Conservation (phyloP, 2,797 vertebrate genomes). For the Simalia tracyae region DNA sequence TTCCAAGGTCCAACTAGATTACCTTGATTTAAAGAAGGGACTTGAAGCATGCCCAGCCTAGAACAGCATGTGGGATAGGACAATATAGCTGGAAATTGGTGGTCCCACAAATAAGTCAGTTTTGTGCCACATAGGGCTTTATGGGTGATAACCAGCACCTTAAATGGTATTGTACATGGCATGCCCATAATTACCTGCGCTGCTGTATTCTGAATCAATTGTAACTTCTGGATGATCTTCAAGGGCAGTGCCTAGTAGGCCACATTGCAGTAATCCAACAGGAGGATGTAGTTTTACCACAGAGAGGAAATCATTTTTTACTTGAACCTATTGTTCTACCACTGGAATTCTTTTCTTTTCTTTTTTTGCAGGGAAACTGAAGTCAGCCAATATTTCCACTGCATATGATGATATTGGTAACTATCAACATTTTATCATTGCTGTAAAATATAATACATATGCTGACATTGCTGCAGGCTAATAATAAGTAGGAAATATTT, state of each 20-base stretch:
- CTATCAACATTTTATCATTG: not conserved
- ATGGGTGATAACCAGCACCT: not conserved
- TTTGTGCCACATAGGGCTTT: not conserved
- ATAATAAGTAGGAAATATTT: not conserved
- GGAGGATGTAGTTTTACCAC: not conserved
- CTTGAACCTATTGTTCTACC: fast-evolving
- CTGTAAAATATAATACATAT: not conserved
- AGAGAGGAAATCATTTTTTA: not conserved
- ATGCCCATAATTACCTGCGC: not conserved
- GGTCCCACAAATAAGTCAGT: not conserved
- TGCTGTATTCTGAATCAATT: not conserved
- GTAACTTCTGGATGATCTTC: not conserved
- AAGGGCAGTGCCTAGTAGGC: not conserved
- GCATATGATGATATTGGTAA: conserved; percentile 60
- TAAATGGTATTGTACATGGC: not conserved
- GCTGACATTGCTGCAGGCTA: not conserved
- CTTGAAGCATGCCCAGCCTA: not conserved
- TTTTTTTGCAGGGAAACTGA: conserved; percentile 51
- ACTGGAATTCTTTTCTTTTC: not conserved
- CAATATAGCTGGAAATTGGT: not conserved
- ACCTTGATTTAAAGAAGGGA: not conserved
- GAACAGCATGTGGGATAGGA: not conserved
- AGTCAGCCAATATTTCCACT: not conserved
- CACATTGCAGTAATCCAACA: not conserved
- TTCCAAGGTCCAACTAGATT: not conserved